phyloP scores from a whole-genome alignment of 1,140 invertebrate genomes.

The Papilio dardanus region DNA sequence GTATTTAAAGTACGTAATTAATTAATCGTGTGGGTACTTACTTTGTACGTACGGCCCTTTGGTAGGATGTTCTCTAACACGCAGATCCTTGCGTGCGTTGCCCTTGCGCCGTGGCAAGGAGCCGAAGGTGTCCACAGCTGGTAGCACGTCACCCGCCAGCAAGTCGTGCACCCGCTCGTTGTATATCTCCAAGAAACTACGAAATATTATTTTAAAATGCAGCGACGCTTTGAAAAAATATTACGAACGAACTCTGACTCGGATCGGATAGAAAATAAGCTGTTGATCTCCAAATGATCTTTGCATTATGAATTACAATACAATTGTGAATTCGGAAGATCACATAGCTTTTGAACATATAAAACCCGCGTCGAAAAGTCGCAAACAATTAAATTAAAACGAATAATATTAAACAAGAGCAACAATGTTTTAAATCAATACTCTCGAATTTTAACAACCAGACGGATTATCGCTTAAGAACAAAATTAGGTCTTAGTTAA shows the following conservation, averaged over 20 bases:
- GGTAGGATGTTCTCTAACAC: conserved; percentile 93
- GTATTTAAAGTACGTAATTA: no score
- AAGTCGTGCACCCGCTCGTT: conserved; percentile 93
- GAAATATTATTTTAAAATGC: conserved; percentile 4
- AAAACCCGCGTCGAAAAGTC: no score
- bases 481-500: no score
- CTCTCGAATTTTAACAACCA: no score
- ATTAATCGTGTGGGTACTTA: conserved; percentile 73
- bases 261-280: not conserved
- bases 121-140: conserved; percentile 47
- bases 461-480: no score
- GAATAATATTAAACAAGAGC: no score
- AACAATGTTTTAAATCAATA: no score
- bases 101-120: conserved; percentile 61
- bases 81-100: conserved; percentile 84
- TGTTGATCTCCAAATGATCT: no score
- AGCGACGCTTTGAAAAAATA: not conserved
- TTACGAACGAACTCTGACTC: not conserved
- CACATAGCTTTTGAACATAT: no score
- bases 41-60: conserved; percentile 95
- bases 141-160: conserved; percentile 80
- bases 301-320: no score
- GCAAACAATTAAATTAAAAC: no score
- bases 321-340: no score
- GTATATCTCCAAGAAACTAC: conserved; percentile 92